These are phyloP conservation scores for Diabrotica virgifera DNA, from an alignment of 1,140 invertebrate genomes.

Conservation along the genomic window DNA sequence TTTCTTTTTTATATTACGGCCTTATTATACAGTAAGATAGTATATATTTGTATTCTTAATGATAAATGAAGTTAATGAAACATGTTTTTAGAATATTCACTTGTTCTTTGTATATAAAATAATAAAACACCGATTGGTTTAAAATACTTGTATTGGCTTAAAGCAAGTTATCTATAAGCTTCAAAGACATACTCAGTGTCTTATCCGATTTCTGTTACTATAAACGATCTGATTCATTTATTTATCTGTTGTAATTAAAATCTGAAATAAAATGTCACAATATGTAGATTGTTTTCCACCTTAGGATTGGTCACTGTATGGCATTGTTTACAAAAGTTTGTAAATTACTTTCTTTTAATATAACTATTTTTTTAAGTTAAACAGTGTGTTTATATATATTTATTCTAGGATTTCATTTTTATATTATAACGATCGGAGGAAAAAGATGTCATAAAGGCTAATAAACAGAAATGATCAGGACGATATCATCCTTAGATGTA, in stretches of 20 bases:
- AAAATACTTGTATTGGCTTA: neutral
- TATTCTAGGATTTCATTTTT: neutral
- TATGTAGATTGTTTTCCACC: neutral
- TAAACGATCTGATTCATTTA: neutral
- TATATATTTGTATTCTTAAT: conserved; percentile 32
- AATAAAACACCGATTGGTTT: neutral
- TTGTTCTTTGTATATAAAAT: neutral
- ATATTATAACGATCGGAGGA: no score
- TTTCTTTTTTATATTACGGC: conserved; percentile 20
- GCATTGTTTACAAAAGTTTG: neutral
- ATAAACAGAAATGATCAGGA: no score
- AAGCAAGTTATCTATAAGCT: neutral
- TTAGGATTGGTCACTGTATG: neutral
- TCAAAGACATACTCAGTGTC: neutral
- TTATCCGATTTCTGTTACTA: neutral
- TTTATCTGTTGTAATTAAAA: neutral
- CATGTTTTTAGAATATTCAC: neutral
- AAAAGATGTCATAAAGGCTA: no score
- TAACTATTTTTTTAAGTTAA: neutral
- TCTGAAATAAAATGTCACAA: neutral
- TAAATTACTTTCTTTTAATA: neutral
- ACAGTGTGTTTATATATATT: neutral
- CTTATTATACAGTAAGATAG: conserved; percentile 28
- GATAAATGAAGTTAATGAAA: conserved; percentile 9
- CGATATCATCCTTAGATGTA: no score